Conservation (phyloP, 2,888 invertebrate genomes). For the Smittia sp. region DNA sequence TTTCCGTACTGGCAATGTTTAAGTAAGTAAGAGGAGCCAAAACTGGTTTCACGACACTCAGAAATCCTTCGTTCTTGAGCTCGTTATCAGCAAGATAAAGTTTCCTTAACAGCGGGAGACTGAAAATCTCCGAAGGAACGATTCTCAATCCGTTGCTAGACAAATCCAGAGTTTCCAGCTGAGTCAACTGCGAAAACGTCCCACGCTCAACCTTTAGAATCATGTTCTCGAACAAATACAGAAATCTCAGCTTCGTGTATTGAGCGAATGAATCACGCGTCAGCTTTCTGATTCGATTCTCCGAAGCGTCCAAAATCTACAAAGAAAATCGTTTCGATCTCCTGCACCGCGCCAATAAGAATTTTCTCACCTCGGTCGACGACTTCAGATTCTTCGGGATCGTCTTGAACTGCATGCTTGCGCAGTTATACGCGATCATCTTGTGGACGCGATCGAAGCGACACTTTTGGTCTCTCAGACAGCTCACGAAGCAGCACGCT, state of each 20-base stretch:
- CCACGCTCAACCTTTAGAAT: constrained; percentile 52
- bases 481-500: too few species aligned
- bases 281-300: constrained; percentile 52
- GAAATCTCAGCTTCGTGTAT: constrained; percentile 49
- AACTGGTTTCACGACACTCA: not conserved
- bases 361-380: not conserved
- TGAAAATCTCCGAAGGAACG: constrained; percentile 49
- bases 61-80: not conserved
- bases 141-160: constrained; percentile 52
- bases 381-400: not conserved
- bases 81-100: constrained; percentile 22
- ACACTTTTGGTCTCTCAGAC: not conserved
- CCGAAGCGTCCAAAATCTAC: constrained; percentile 52
- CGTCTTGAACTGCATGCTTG: not conserved
- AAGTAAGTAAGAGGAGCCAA: not conserved
- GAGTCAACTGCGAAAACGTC: constrained; percentile 50
- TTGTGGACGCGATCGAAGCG: not conserved
- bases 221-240: constrained; percentile 53
- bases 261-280: constrained; percentile 49
- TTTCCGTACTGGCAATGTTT: not conserved
- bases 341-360: not conserved
- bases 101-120: not conserved
- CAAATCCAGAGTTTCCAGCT: constrained; percentile 53
- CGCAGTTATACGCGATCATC: constrained; percentile 1
- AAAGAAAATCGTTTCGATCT: constrained; percentile 35